Conservation (phyloP, 2,888 invertebrate species). For the Oxycera nigricornis region DNA sequence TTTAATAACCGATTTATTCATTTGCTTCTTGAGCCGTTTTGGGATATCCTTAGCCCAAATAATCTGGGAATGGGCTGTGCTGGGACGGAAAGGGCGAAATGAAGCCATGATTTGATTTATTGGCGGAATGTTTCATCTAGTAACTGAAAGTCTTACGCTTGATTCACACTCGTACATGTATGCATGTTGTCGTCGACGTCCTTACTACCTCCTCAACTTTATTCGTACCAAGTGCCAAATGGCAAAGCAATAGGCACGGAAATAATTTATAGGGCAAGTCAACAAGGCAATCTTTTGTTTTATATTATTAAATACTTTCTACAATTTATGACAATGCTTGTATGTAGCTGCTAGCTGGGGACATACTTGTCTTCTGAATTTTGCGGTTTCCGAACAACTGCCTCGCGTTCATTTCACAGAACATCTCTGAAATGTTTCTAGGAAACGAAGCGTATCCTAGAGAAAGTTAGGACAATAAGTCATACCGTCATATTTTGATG, state of each 20-base stretch:
- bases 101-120: slow-evolving; percentile 37
- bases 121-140: slow-evolving; percentile 36
- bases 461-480: no score
- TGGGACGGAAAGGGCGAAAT: background rate
- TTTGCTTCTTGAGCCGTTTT: slow-evolving; percentile 2
- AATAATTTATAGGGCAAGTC: slow-evolving; percentile 41
- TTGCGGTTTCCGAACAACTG: slow-evolving; percentile 2
- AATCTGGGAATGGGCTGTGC: slow-evolving; percentile 20
- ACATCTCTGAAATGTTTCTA: no score
- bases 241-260: slow-evolving; percentile 37
- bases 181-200: background rate
- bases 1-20: slow-evolving; percentile 39
- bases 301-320: slow-evolving; percentile 44
- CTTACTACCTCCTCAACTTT: background rate
- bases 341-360: no score
- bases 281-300: slow-evolving; percentile 38
- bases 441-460: no score
- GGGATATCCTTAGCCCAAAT: background rate
- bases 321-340: slow-evolving; percentile 40
- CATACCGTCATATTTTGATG: no score
- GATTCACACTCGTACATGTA: background rate
- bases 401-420: background rate
- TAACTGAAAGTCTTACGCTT: background rate
- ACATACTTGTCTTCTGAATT: background rate
- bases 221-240: slow-evolving; percentile 39